Evolutionary conservation across 1,140 invertebrate genomes (phyloP).

Genomic region (Drosophila simulans): DNA sequence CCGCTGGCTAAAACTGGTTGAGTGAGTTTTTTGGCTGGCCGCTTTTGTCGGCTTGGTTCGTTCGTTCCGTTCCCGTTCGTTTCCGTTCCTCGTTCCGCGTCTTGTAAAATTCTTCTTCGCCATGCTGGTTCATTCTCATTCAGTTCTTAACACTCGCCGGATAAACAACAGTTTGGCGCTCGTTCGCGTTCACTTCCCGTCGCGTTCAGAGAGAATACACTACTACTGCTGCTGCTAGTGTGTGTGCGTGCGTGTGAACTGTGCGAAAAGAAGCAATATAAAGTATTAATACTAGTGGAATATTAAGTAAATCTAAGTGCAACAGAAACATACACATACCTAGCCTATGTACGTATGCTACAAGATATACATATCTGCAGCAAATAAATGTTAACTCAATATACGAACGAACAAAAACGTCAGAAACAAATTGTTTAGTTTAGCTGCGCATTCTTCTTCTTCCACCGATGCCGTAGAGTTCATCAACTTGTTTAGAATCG

Average conservation of each 20-base stretch:
- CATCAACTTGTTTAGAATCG: conserved; percentile 82
- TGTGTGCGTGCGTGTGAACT: conserved; percentile 53
- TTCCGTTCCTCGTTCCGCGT: conserved; percentile 43
- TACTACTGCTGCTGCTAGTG: conserved; percentile 21
- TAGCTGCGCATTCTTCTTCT: conserved; percentile 31
- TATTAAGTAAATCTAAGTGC: conserved; percentile 69
- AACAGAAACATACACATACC: conserved; percentile 46
- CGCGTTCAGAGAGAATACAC: conserved; percentile 27
- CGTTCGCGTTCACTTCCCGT: conserved; percentile 42
- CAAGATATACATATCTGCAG: background rate
- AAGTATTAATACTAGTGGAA: conserved; percentile 77
- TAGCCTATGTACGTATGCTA: conserved; percentile 56
- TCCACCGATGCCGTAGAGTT: conserved; percentile 61
- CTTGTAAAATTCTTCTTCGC: conserved; percentile 75
- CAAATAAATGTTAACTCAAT: conserved; percentile 7
- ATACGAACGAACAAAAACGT: background rate
- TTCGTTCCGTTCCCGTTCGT: conserved; percentile 38
- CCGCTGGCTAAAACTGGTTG: conserved; percentile 68
- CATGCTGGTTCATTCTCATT: conserved; percentile 68
- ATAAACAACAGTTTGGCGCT: conserved; percentile 62
- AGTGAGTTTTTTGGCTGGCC: conserved; percentile 64
- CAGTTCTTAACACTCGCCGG: conserved; percentile 76
- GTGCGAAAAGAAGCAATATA: conserved; percentile 67
- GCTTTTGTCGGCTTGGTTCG: conserved; percentile 38
- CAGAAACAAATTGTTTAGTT: conserved; percentile 40